A percentile compares a stretch with the other conserved stretches of the same genome.
These are phyloP conservation scores for Luehdorfia chinensis DNA, from an alignment of 1,140 invertebrate genomes.

Conservation along the genomic window DNA sequence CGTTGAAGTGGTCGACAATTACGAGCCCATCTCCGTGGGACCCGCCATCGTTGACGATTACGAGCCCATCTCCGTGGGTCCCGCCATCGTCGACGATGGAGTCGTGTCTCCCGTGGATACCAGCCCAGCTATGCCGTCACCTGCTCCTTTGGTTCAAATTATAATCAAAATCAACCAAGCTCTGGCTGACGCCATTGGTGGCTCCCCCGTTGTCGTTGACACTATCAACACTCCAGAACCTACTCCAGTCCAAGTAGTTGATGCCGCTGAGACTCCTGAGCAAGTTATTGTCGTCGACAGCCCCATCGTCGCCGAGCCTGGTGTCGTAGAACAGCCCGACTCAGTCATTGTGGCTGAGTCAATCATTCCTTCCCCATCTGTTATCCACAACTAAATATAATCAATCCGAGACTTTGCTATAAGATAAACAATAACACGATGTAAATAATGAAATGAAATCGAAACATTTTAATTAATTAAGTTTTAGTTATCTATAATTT, in stretches of 20 bases:
- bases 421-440: too few species aligned
- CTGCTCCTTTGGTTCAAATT: constrained; percentile 10
- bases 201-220: not conserved
- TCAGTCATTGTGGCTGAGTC: too few species aligned
- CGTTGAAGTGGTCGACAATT: constrained; percentile 22
- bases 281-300: constrained; percentile 23
- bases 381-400: too few species aligned
- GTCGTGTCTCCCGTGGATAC: constrained; percentile 18
- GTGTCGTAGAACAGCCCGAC: not conserved
- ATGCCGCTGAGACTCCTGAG: constrained; percentile 5
- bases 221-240: not conserved
- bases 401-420: too few species aligned
- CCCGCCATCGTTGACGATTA: not conserved
- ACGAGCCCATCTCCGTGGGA: not conserved
- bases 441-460: too few species aligned
- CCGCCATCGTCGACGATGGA: constrained; percentile 26
- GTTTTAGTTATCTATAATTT: too few species aligned
- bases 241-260: constrained; percentile 7
- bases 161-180: not conserved
- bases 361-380: too few species aligned
- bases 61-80: constrained; percentile 11
- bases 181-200: too few species aligned
- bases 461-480: too few species aligned
- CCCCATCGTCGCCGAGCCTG: constrained; percentile 3
- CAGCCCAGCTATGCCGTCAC: too few species aligned